phyloP scores from a whole-genome alignment of 2,888 invertebrate genomes.

The Macaria notata region DNA sequence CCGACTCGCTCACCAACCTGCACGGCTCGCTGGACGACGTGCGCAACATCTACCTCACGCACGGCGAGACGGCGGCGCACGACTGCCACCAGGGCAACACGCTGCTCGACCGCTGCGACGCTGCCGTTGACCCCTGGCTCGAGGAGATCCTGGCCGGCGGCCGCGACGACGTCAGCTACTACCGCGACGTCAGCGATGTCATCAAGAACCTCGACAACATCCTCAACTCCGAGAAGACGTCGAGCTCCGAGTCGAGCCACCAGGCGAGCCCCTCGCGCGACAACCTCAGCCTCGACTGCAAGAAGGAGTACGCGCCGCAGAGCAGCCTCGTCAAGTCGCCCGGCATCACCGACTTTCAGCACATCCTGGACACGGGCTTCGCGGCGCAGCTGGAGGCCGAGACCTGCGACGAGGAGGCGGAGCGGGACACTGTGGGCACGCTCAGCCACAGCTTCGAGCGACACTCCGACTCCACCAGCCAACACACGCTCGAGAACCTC shows the following conservation, averaged over 20 bases:
- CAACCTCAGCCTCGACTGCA: conserved; percentile 71
- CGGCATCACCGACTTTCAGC: conserved; percentile 73
- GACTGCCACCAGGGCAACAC: conserved; percentile 73
- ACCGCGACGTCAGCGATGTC: conserved; percentile 83
- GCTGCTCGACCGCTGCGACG: conserved; percentile 65
- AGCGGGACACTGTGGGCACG: conserved; percentile 69
- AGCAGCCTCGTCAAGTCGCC: conserved; percentile 75
- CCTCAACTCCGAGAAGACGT: conserved; percentile 83
- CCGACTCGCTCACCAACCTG: conserved; percentile 84
- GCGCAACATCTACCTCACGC: conserved; percentile 71
- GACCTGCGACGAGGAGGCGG: conserved; percentile 59
- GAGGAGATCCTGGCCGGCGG: conserved; percentile 82
- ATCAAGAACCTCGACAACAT: conserved; percentile 85
- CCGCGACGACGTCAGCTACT: conserved; percentile 83
- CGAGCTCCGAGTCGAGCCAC: conserved; percentile 82
- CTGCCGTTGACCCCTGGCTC: conserved; percentile 82
- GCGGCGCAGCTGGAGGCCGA: conserved; percentile 47
- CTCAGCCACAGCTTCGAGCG: conserved; percentile 75
- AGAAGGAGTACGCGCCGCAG: conserved; percentile 68
- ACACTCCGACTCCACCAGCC: conserved; percentile 68
- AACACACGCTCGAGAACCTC: conserved; percentile 70
- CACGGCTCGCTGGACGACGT: conserved; percentile 87
- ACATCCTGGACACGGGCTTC: conserved; percentile 60
- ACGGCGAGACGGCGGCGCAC: conserved; percentile 64
- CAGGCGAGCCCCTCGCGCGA: conserved; percentile 80